Base-by-base conservation (phyloP, 37 sponge, comb jelly and placozoan species). In the Ephydatia muelleri region DNA sequence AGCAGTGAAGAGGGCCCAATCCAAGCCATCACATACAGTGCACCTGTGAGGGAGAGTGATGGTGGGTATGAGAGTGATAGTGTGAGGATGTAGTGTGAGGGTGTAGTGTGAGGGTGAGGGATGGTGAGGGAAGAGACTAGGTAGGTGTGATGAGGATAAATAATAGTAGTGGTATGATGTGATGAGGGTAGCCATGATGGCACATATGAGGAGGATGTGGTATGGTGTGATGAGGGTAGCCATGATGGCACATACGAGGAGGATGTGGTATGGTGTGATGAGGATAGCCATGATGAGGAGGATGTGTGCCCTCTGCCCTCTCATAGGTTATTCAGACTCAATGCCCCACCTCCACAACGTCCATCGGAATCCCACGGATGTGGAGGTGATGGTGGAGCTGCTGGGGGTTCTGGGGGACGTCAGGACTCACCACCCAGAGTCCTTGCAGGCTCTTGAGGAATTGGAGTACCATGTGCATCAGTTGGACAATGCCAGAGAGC, bases 401-500 rank as follows among this genome's bases (percentile, higher is more conserved):
- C 37, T 88, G 11, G 30, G 76, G 37, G 47, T 67, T 21, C 82
- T 95, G 3, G 65, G 67, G 16, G 49, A 82, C 14, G 43, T 65
- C 14, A 65, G 27, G 3, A 25, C 85, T 0, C 67, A 70, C 33
- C 49, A 68, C 1, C 47, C 81, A 14, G 92, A 90, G 64, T 3
- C 90, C 39, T 14, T 85, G 19, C 64, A 66, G 33, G 82, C 83
- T 34, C 67, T 96, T 66, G 88, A 90, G 30, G 94, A 91, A 70
- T 72, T 96, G 28, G 96, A 96, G 72, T 96, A 93, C 40, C 67
- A 83, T 71, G 96, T 96, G 13, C 96, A 96, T 70, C 89, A 93
- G 32, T 83, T 93, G 47, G 96, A 96, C 76, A 96, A 96, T 90
- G 96, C 91, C 5, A 68, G 73, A 36, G 91, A 93, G 39, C 77